These are phyloP conservation scores for Rhinatrema bivittatum DNA, from an alignment of 2,797 vertebrate species.

Conservation along the genomic window DNA sequence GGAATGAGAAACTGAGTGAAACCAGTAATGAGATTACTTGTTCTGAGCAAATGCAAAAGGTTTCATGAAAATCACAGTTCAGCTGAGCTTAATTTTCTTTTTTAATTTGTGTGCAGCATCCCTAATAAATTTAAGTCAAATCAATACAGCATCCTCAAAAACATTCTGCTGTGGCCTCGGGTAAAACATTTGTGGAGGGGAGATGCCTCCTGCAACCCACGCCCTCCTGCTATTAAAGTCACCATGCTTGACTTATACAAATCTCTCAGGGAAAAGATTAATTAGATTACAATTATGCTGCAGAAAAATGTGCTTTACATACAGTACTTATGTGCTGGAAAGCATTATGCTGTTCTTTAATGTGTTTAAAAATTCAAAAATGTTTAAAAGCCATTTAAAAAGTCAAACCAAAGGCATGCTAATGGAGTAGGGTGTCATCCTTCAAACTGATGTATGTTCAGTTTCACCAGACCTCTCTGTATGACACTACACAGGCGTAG, in stretches of 20 bases:
- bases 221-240: constrained; percentile 34
- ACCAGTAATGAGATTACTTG: constrained; percentile 11
- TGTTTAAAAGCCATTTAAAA: constrained; percentile 66
- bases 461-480: constrained; percentile 18
- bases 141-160: constrained; percentile 1
- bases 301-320: constrained; percentile 46
- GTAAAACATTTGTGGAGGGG: constrained; percentile 34
- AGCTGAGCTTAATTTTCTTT: not conserved
- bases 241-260: constrained; percentile 35
- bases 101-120: not conserved
- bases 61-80: constrained; percentile 10
- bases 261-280: constrained; percentile 52
- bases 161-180: constrained; percentile 22
- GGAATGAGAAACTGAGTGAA: too few species aligned
- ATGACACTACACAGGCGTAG: constrained; percentile 31
- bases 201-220: constrained; percentile 22
- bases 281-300: constrained; percentile 59
- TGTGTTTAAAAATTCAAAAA: constrained; percentile 64
- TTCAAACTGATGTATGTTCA: constrained; percentile 37
- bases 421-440: constrained; percentile 50
- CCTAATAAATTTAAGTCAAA: constrained; percentile 12
- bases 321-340: constrained; percentile 44
- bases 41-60: constrained; percentile 16
- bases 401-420: constrained; percentile 53
- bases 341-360: constrained; percentile 56